phyloP scores from a whole-genome alignment of 1,140 invertebrate species.

The Venturia canescens region DNA sequence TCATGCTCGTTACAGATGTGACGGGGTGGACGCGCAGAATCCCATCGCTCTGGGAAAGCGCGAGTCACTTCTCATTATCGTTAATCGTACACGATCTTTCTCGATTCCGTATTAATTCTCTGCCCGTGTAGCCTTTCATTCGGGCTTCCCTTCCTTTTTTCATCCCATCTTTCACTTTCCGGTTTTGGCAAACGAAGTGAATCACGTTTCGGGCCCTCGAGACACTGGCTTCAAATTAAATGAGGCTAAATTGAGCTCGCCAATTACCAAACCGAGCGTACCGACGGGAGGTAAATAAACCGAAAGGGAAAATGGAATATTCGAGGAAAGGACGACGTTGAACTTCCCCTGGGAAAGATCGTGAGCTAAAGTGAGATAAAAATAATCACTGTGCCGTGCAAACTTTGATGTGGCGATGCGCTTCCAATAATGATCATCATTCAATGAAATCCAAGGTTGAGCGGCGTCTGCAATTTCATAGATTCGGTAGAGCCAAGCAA shows the following conservation, averaged over 20 bases:
- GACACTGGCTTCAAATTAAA: not conserved
- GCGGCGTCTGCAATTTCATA: too few relatives aligned
- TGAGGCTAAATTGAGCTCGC: conserved; percentile 5
- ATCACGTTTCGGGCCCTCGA: not conserved
- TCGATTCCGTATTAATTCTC: not conserved
- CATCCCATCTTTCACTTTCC: not conserved
- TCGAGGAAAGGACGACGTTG: not conserved
- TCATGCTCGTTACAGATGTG: not conserved
- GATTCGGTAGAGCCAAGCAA: too few relatives aligned
- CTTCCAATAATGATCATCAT: too few relatives aligned
- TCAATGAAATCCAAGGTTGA: too few relatives aligned
- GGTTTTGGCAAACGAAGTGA: not conserved
- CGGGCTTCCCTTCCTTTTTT: not conserved
- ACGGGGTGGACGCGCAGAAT: not conserved
- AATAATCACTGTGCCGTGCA: too few relatives aligned
- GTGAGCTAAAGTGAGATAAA: too few relatives aligned
- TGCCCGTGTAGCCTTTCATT: not conserved
- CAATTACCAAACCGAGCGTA: not conserved
- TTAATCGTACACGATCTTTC: not conserved
- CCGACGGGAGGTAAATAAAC: not conserved
- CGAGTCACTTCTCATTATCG: conserved; percentile 1
- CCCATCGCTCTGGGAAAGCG: not conserved
- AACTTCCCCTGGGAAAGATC: not conserved
- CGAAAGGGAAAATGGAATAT: not conserved
- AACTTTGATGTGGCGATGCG: not conserved